A percentile compares a stretch with the other conserved stretches of the same genome.
These are phyloP conservation scores for Acomys russatus DNA, from an alignment of 2,797 vertebrate genomes.

Conservation along the genomic window DNA sequence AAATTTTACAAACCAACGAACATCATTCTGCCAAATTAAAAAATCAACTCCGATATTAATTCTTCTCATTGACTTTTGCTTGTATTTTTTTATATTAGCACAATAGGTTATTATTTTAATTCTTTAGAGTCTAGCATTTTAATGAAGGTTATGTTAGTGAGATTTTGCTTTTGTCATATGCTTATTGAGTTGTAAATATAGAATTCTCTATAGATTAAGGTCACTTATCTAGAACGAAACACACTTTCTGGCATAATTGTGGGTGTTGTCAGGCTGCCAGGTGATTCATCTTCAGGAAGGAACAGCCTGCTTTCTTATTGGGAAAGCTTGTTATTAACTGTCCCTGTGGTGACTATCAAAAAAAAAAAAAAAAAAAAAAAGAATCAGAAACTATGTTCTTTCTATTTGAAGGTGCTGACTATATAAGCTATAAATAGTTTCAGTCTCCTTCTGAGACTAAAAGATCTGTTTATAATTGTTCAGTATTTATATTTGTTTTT, in stretches of 20 bases:
- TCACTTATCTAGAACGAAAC: neutral
- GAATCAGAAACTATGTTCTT: neutral
- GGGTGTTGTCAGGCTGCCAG: neutral
- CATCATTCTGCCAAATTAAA: neutral
- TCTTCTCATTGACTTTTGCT: neutral
- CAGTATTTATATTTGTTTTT: conserved; percentile 54
- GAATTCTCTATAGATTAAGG: neutral
- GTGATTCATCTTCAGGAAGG: neutral
- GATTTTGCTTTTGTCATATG: neutral
- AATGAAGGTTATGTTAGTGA: neutral
- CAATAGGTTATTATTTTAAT: neutral
- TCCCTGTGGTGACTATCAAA: neutral
- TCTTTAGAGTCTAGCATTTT: neutral
- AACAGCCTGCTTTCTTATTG: neutral
- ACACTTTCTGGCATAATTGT: no score
- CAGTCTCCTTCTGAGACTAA: conserved; percentile 27
- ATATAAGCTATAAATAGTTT: conserved; percentile 58
- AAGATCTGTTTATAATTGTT: conserved; percentile 59
- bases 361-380: no score
- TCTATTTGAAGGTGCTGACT: conserved; percentile 44
- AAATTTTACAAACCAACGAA: neutral
- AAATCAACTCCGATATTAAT: neutral
- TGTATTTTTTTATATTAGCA: neutral
- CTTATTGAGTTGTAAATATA: neutral
- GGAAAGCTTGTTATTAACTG: neutral